Conservation (phyloP, 2,113 vertebrate species). For the Dicerorhinus sumatrensis region DNA sequence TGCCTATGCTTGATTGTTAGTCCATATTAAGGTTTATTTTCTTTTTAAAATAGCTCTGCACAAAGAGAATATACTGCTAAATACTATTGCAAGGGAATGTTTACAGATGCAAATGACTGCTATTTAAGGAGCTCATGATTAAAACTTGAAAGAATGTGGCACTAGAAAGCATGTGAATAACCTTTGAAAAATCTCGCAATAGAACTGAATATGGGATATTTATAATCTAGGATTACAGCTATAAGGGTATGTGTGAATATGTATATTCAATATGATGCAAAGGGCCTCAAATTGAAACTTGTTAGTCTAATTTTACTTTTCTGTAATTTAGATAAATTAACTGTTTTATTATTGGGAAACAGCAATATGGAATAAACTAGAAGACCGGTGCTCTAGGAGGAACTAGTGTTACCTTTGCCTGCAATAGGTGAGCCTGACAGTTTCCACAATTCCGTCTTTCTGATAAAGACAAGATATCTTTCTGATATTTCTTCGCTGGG, state of each 20-base stretch:
- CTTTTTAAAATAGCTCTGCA: slow-evolving; percentile 66
- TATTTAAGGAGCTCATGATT: slow-evolving; percentile 77
- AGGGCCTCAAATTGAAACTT: neutral
- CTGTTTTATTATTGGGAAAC: neutral
- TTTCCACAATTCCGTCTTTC: neutral
- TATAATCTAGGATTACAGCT: slow-evolving; percentile 44
- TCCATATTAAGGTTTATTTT: slow-evolving; percentile 67
- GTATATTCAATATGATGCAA: neutral
- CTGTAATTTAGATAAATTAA: slow-evolving; percentile 5
- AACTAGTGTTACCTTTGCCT: neutral
- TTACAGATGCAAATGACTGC: slow-evolving; percentile 81
- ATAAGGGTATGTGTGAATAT: slow-evolving; percentile 7
- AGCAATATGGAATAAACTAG: neutral
- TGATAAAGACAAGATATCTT: neutral
- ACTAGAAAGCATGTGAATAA: slow-evolving; percentile 71
- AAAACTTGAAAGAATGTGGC: slow-evolving; percentile 71
- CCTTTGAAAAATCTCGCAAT: slow-evolving; percentile 72
- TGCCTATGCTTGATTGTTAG: slow-evolving; percentile 54
- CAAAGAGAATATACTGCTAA: slow-evolving; percentile 70
- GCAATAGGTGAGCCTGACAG: neutral
- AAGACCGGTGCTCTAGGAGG: neutral
- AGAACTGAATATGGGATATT: slow-evolving; percentile 51
- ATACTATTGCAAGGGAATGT: slow-evolving; percentile 71
- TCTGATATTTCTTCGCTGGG: neutral
- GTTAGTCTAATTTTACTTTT: slow-evolving; percentile 12